phyloP scores from a whole-genome alignment of 1,140 invertebrate genomes.

The Diuraphis noxia region DNA sequence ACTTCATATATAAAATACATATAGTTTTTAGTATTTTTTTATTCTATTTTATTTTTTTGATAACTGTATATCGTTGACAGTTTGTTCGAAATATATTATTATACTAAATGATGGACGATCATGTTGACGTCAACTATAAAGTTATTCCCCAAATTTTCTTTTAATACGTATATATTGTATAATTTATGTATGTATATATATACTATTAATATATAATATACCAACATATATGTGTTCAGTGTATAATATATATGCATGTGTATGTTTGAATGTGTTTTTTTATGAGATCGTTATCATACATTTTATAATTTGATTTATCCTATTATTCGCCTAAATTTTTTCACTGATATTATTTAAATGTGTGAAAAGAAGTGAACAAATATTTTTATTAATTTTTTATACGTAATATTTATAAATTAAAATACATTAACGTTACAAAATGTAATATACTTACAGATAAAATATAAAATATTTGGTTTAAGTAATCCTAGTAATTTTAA shows the following conservation, averaged over 20 bases:
- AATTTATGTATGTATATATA: too few relatives aligned
- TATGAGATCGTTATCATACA: not conserved
- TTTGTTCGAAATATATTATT: not conserved
- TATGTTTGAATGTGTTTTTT: not conserved
- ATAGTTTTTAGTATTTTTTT: too few relatives aligned
- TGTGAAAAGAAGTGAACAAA: not conserved
- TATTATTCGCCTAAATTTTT: not conserved
- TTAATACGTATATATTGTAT: not conserved
- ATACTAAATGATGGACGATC: slow-evolving; percentile 8
- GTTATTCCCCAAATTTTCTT: not conserved
- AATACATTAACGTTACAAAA: too few relatives aligned
- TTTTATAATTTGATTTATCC: not conserved
- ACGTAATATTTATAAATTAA: too few relatives aligned
- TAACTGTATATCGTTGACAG: not conserved
- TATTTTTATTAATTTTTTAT: too few relatives aligned
- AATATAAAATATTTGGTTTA: not conserved
- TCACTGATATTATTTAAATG: not conserved
- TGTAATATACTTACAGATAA: not conserved
- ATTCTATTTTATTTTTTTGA: not conserved
- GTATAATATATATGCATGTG: not conserved
- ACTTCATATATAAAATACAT: not conserved
- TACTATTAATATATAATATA: too few relatives aligned
- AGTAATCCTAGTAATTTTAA: not conserved
- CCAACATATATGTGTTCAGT: too few relatives aligned
- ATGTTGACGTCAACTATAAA: not conserved